Evolutionary conservation across 2,113 vertebrate species (phyloP), one percentile per base, ranked within the genome.

Genomic region (Pseudorasbora parva): DNA sequence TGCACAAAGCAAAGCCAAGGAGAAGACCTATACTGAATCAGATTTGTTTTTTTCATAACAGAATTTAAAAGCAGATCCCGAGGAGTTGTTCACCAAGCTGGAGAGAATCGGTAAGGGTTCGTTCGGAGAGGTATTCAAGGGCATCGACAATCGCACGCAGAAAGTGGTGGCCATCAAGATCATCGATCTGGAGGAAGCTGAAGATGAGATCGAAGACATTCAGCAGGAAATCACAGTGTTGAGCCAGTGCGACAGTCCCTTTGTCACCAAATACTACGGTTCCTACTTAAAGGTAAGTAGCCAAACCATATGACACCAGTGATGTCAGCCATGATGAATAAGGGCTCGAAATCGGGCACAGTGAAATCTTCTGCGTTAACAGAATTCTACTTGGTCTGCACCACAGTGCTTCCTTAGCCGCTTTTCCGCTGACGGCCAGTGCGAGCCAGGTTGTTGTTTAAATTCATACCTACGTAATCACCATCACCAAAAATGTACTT

Each of bases 171-270:
- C 97, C 92, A 99, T 99, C 93, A 99, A 99, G 95, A 97, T 95
- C 92, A 99, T 99, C 84, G 98, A 99, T 92, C 93, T 99, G 88
- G 98, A 99, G 93, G 97, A 99, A 91, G 98, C 98, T 0, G 98
- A 99, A 93, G 98, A 99, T 75, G 98, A 99, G 94, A 99, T 99
- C 59, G 98, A 99, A 91, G 98, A 99, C 93, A 97, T 99, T 89
- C 97, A 99, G 77, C 97, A 99, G 92, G 97, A 99, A 93, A 99
- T 99, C 92, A 99, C 98, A 0, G 98, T 99, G 85, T 94, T 99
- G 88, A 99, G 97, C 93, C 98, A 99, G 91, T 99, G 98, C 3
- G 98, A 99, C 94, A 99, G 97, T 86, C 97, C 98, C 19, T 98
- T 97, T 2, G 96, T 99, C 89, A 99, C 98, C 89, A 99, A 97